Conservation (phyloP, 2,888 invertebrate species). For the Drosophila dives region DNA sequence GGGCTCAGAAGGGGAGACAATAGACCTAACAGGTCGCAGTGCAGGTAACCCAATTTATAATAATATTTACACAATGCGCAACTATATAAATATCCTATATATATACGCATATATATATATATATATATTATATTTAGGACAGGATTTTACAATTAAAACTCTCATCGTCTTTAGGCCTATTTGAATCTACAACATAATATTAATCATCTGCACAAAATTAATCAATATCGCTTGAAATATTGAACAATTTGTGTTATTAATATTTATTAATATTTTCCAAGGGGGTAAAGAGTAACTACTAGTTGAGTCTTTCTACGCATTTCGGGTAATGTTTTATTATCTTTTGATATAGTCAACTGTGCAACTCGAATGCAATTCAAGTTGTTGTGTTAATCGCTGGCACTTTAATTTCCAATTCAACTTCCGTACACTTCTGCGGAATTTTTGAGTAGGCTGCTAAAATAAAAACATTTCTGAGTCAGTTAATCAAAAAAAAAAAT, state of each 20-base stretch:
- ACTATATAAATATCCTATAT: no score
- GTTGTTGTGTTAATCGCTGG: slow-evolving; percentile 50
- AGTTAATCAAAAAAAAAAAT: slow-evolving; percentile 33
- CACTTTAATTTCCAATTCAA: slow-evolving; percentile 74
- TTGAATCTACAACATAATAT: no score
- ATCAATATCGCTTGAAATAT: neutral
- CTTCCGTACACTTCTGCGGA: slow-evolving; percentile 69
- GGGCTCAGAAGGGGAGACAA: no score
- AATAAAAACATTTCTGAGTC: slow-evolving; percentile 32
- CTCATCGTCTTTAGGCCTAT: no score
- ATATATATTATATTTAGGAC: no score
- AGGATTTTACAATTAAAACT: no score
- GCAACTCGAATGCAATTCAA: slow-evolving; percentile 42
- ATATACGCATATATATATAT: no score
- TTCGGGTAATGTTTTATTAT: slow-evolving; percentile 27
- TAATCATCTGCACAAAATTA: neutral
- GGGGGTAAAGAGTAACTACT: neutral
- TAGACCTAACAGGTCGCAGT: no score
- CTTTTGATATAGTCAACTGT: slow-evolving; percentile 22
- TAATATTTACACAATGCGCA: no score
- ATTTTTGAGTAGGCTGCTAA: slow-evolving; percentile 53
- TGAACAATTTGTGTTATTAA: neutral
- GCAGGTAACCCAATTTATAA: no score
- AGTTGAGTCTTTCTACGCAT: neutral
- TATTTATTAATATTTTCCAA: neutral